These are phyloP conservation scores for Caenorhabditis wallacei DNA, from an alignment of 2,888 invertebrate species.

Conservation along the genomic window DNA sequence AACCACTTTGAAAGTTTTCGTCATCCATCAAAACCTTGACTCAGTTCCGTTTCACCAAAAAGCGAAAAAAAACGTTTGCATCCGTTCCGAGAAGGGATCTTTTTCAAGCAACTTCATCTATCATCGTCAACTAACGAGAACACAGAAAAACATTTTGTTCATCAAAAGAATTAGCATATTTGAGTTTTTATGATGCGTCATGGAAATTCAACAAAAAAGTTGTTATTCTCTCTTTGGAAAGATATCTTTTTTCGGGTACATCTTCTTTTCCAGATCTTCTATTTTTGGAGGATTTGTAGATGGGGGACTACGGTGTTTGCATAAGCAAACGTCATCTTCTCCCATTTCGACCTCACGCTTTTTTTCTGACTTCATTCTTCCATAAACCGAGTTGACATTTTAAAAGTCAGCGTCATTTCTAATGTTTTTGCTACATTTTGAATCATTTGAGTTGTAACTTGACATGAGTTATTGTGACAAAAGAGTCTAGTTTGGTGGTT, in stretches of 20 bases:
- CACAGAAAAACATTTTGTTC: conserved; percentile 32
- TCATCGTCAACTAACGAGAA: conserved; percentile 47
- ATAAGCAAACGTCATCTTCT: conserved; percentile 22
- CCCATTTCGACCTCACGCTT: not conserved
- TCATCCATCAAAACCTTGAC: conserved; percentile 14
- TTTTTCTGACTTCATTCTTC: conserved; percentile 11
- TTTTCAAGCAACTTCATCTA: conserved; percentile 18
- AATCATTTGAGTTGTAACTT: too few species aligned
- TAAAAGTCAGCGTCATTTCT: conserved; percentile 5
- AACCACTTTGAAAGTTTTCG: conserved; percentile 1
- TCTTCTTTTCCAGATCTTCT: conserved; percentile 1
- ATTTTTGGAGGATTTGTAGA: not conserved
- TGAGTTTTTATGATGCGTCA: conserved; percentile 19
- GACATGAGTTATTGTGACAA: not conserved
- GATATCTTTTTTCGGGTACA: not conserved
- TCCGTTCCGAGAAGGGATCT: conserved; percentile 13
- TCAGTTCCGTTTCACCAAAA: conserved; percentile 16
- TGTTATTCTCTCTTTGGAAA: not conserved
- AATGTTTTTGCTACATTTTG: too few species aligned
- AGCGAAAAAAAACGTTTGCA: too few species aligned
- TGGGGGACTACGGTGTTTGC: not conserved
- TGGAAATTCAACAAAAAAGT: not conserved
- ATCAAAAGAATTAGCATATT: conserved; percentile 36
- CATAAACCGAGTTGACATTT: conserved; percentile 31
- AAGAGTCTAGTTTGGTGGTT: not conserved